These are phyloP conservation scores for Anolis apletophallus DNA, from an alignment of 2,797 vertebrate genomes.

Conservation along the genomic window DNA sequence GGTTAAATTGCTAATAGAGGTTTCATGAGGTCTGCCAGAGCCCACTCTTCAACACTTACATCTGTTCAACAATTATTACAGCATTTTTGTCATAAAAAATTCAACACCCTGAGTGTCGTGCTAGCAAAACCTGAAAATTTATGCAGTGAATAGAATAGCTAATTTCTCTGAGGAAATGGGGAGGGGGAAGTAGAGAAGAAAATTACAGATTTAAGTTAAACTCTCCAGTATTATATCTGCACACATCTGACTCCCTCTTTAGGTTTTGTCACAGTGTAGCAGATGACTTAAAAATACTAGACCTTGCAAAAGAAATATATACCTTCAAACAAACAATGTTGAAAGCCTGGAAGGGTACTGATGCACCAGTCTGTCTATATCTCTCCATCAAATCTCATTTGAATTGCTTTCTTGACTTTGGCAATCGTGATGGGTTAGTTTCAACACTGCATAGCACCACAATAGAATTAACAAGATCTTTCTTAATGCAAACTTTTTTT, in stretches of 20 bases:
- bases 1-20: slow-evolving; percentile 96
- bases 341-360: slow-evolving; percentile 50
- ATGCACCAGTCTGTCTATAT: slow-evolving; percentile 22
- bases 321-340: slow-evolving; percentile 61
- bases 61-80: slow-evolving; percentile 99
- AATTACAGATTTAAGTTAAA: slow-evolving; percentile 92
- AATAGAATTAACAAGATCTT: slow-evolving; percentile 35
- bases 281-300: slow-evolving; percentile 44
- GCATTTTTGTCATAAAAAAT: slow-evolving; percentile 98
- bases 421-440: slow-evolving; percentile 34
- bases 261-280: slow-evolving; percentile 73
- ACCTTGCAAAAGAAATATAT: slow-evolving; percentile 57
- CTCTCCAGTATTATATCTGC: slow-evolving; percentile 83
- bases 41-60: slow-evolving; percentile 95
- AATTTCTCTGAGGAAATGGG: slow-evolving; percentile 95
- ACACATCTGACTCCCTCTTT: slow-evolving; percentile 81
- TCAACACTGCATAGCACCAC: slow-evolving; percentile 35
- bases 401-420: slow-evolving; percentile 49
- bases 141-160: slow-evolving; percentile 97
- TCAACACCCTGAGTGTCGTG: slow-evolving; percentile 96
- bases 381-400: slow-evolving; percentile 61
- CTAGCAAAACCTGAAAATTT: slow-evolving; percentile 97
- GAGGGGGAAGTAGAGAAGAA: slow-evolving; percentile 76
- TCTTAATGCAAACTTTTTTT: slow-evolving; percentile 12
- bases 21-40: slow-evolving; percentile 93